Percentiles rank a stretch among this genome's conserved stretches.
Evolutionary conservation across 1,140 invertebrate species (phyloP).

Genomic region (Zaprionus tsacasi): DNA sequence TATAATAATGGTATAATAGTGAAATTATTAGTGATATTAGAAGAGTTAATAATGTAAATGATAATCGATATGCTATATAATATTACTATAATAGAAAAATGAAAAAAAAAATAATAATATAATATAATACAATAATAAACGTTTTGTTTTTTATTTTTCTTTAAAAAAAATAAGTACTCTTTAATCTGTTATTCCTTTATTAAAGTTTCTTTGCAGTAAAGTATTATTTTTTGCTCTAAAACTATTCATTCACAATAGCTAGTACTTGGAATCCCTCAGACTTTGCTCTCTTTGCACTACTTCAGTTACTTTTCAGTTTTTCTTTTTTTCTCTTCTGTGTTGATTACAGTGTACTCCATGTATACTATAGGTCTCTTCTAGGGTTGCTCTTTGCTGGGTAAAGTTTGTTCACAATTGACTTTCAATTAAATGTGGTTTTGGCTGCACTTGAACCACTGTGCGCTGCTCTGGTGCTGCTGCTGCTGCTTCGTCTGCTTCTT

Average conservation of each 20-base stretch:
- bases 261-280: background rate
- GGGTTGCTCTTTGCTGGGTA: background rate
- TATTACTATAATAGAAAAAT: background rate
- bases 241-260: background rate
- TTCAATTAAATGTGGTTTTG: background rate
- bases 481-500: background rate
- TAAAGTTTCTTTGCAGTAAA: background rate
- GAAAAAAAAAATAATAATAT: too few relatives aligned
- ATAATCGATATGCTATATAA: background rate
- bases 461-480: background rate
- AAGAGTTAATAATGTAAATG: background rate
- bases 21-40: too few relatives aligned
- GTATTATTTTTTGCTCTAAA: background rate
- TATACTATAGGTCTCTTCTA: background rate
- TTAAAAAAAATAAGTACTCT: background rate
- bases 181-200: too few relatives aligned
- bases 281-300: background rate
- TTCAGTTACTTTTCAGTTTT: background rate
- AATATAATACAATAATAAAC: too few relatives aligned
- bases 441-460: slow-evolving; percentile 32
- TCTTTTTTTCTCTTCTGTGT: background rate
- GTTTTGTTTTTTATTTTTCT: too few relatives aligned
- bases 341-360: background rate
- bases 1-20: too few relatives aligned
- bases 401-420: background rate